Conservation (phyloP, 2,113 vertebrate genomes). For the Cynocephalus volans region DNA sequence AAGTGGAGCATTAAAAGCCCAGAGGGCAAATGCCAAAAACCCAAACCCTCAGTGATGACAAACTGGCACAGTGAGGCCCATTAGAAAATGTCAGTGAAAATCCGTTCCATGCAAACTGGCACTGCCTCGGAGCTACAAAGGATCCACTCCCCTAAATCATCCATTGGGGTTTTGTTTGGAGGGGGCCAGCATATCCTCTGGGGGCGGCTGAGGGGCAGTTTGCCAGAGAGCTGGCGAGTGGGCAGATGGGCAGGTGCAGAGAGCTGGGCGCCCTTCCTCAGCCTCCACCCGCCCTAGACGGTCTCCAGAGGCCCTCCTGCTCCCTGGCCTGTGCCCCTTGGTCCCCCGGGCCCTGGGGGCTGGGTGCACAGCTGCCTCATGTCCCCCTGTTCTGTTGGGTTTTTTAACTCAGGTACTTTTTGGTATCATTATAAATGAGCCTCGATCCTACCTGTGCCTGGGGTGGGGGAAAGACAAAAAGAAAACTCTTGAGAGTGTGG, state of each 20-base stretch:
- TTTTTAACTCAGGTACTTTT: constrained; percentile 87
- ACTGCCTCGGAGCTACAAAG: constrained; percentile 93
- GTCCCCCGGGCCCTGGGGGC: constrained; percentile 82
- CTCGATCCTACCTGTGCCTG: constrained; percentile 89
- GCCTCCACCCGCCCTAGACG: background rate
- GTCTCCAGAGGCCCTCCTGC: constrained; percentile 20
- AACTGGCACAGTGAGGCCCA: constrained; percentile 83
- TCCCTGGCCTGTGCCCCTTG: constrained; percentile 85
- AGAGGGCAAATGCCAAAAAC: constrained; percentile 73
- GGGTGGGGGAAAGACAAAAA: constrained; percentile 47
- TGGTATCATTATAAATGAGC: constrained; percentile 84
- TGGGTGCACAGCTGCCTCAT: constrained; percentile 80
- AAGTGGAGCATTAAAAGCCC: background rate
- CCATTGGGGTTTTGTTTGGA: constrained; percentile 79
- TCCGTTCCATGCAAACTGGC: constrained; percentile 94
- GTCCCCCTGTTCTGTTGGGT: constrained; percentile 15
- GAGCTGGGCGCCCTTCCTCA: constrained; percentile 45
- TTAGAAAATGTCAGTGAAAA: constrained; percentile 88
- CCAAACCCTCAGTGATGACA: constrained; percentile 68
- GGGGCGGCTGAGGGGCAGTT: constrained; percentile 79
- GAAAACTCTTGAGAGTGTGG: constrained; percentile 86
- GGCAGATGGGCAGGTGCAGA: background rate
- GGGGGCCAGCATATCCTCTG: constrained; percentile 62
- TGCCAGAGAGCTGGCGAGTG: constrained; percentile 81
- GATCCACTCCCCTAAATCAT: constrained; percentile 77